Evolutionary conservation across 2,888 invertebrate genomes (phyloP), one percentile per base, ranked within the genome.

Genomic region (Epinotia demarniana): DNA sequence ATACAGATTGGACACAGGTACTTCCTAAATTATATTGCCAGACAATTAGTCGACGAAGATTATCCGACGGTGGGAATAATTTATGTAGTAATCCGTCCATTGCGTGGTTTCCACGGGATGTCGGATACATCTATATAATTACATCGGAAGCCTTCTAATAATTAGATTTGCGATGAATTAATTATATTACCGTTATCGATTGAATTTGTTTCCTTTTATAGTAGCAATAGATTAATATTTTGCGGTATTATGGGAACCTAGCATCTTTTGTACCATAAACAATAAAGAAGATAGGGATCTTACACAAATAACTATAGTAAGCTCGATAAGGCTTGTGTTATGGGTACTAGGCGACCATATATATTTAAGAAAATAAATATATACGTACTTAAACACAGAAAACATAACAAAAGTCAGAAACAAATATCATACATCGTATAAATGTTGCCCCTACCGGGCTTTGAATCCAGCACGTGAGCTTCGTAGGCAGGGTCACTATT

Each of bases 41-140:
- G 55, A 27, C 69, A 63, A 74, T 74, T 74, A 74, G 57, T 33
- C 63, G 27, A 19, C 27, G 46, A 63, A 69, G 62, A 74, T 73
- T 74, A 74, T 62, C 57, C 33, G 46, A 58, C 58, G 60, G 19
- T 64, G 43, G 23, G 49, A 69, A 70, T 64, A 70, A 75, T 75
- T 58, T 70, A 70, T 75, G 39, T 57, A 2, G 13, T 58, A 70
- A 23, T 70, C 33, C 55, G 67, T 60, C 27, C 43, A 73, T 73
- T 55, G 27, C n/a, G 49, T 62, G 68, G 55, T 62, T 57, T 27
- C 43, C 68, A 18, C 61, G 57, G 23, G 57, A 55, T 19, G 62
- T 63, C 49, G 23, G 43, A 43, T 55, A 46, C 39, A 66, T 5
- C 49, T 60, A 49, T 46, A 63, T 66, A 73, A 60, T 60, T 67